These are phyloP conservation scores for Teleiodes luculella DNA, from an alignment of 2,888 invertebrate genomes.

Conservation along the genomic window DNA sequence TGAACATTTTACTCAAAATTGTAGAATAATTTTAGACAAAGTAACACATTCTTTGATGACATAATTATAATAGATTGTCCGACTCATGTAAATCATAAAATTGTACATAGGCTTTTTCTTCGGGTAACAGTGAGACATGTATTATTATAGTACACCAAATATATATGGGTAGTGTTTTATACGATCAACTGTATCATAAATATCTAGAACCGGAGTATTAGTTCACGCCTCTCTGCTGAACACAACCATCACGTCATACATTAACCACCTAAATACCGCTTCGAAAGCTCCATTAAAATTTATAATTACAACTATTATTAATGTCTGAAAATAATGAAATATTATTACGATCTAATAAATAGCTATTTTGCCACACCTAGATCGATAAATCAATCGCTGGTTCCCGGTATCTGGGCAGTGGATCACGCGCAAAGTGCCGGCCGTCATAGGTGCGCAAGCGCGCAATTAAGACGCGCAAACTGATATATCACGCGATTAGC, in stretches of 20 bases:
- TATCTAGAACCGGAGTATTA: neutral
- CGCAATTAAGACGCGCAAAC: constrained; percentile 35
- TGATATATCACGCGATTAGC: constrained; percentile 43
- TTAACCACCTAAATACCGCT: constrained; percentile 13
- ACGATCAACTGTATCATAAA: constrained; percentile 6
- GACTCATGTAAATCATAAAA: neutral
- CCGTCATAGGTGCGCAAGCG: constrained; percentile 36
- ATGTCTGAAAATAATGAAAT: constrained; percentile 18
- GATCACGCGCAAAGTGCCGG: constrained; percentile 41
- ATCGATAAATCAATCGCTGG: constrained; percentile 30
- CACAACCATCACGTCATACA: constrained; percentile 3
- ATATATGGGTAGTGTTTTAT: constrained; percentile 8
- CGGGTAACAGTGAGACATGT: neutral
- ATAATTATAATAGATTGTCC: no score
- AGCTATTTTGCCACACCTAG: constrained; percentile 10
- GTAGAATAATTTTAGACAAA: no score
- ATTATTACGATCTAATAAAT: constrained; percentile 16
- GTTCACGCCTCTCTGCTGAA: neutral
- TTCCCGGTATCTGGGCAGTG: constrained; percentile 27
- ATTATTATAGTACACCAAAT: neutral
- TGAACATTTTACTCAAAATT: no score
- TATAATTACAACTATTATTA: constrained; percentile 14
- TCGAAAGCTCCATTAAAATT: constrained; percentile 14
- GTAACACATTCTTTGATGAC: no score
- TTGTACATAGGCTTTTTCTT: neutral